Evolutionary conservation across 1,140 invertebrate genomes (phyloP).

Genomic region (Danaus plexippus): DNA sequence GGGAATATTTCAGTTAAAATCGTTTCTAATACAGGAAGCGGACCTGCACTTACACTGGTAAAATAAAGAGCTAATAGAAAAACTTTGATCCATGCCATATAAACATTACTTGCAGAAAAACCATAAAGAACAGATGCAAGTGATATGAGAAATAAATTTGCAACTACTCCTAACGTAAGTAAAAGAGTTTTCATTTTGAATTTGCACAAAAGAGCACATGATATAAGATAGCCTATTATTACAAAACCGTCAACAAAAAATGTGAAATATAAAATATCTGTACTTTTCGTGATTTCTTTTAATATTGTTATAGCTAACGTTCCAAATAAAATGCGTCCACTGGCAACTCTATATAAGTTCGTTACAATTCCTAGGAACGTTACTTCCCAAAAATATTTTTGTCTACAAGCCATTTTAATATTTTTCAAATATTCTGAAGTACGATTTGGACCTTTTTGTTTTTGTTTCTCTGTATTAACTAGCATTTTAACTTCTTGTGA

Average conservation of each 20-base stretch:
- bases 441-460: slow-evolving; percentile 5
- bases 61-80: background rate
- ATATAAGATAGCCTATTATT: slow-evolving; percentile 6
- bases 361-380: slow-evolving; percentile 2
- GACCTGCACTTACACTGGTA: slow-evolving; percentile 1
- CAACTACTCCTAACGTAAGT: slow-evolving; percentile 7
- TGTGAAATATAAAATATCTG: slow-evolving; percentile 16
- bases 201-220: background rate
- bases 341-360: slow-evolving; percentile 14
- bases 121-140: background rate
- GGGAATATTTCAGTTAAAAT: slow-evolving; percentile 8
- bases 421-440: slow-evolving; percentile 6
- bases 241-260: slow-evolving; percentile 12
- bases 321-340: slow-evolving; percentile 15
- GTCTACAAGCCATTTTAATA: slow-evolving; percentile 8
- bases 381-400: slow-evolving; percentile 18
- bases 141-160: slow-evolving; percentile 4
- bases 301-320: slow-evolving; percentile 16
- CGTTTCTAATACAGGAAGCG: slow-evolving; percentile 1
- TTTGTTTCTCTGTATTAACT: slow-evolving; percentile 13
- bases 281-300: slow-evolving; percentile 16
- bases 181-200: slow-evolving; percentile 14
- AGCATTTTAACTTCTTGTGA: slow-evolving; percentile 19
- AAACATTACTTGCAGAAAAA: too few species aligned
- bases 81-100: too few species aligned